phyloP scores from a whole-genome alignment of 2,113 vertebrate genomes.

The Plecotus auritus region DNA sequence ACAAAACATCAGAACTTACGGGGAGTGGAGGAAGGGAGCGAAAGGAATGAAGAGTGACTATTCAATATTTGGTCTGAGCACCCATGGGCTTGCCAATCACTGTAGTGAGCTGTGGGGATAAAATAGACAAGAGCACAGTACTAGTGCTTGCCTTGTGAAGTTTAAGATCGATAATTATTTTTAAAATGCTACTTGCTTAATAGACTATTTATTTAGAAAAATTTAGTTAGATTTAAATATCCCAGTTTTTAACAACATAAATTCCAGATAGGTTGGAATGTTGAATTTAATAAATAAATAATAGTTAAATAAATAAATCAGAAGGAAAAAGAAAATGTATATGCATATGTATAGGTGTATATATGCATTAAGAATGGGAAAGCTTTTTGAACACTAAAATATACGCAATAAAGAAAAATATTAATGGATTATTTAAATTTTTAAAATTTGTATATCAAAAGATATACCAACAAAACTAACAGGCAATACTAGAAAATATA shows the following conservation, averaged over 20 bases:
- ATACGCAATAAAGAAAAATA: neutral
- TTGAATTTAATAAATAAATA: constrained; percentile 10
- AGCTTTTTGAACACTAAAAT: neutral
- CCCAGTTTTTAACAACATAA: neutral
- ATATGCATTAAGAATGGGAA: neutral
- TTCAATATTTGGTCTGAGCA: neutral
- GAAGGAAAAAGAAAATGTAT: neutral
- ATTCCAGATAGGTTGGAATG: neutral
- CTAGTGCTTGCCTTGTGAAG: neutral
- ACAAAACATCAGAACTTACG: neutral
- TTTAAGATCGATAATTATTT: neutral
- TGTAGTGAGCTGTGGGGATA: neutral
- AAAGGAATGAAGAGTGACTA: neutral
- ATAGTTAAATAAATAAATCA: neutral
- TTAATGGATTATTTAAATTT: neutral
- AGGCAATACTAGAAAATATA: neutral
- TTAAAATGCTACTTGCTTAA: neutral
- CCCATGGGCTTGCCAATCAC: neutral
- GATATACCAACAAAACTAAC: neutral
- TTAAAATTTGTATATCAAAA: neutral
- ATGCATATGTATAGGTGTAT: neutral
- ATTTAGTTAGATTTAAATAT: neutral
- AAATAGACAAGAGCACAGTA: neutral
- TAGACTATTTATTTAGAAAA: neutral
- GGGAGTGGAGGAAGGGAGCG: neutral